phyloP scores from a whole-genome alignment of 1,140 invertebrate species.

The Battus philenor region DNA sequence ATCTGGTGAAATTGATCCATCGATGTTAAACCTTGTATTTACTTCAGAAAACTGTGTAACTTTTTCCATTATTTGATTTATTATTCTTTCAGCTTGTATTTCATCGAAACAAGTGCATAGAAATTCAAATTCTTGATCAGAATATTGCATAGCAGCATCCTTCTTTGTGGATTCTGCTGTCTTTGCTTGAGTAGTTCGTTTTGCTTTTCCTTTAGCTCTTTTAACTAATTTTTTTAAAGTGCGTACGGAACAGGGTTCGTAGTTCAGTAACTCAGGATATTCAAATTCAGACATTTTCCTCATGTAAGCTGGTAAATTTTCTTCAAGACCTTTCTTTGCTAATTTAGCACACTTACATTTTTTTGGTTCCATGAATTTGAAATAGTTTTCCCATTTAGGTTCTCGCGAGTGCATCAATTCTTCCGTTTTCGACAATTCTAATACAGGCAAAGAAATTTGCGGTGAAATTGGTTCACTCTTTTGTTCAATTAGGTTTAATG shows the following conservation, averaged over 20 bases:
- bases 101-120: slow-evolving; percentile 52
- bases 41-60: slow-evolving; percentile 14
- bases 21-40: slow-evolving; percentile 24
- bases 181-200: slow-evolving; percentile 10
- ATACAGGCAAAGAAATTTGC: neutral
- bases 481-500: neutral
- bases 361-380: slow-evolving; percentile 38
- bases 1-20: slow-evolving; percentile 25
- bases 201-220: slow-evolving; percentile 28
- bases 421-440: slow-evolving; percentile 18
- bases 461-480: neutral
- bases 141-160: slow-evolving; percentile 42
- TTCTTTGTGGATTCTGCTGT: slow-evolving; percentile 29
- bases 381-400: slow-evolving; percentile 55
- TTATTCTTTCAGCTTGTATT: slow-evolving; percentile 34
- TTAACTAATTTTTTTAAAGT: slow-evolving; percentile 44
- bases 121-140: slow-evolving; percentile 43
- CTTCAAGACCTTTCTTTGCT: slow-evolving; percentile 49
- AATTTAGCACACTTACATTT: slow-evolving; percentile 43
- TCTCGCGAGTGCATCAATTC: slow-evolving; percentile 41
- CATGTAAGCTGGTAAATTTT: slow-evolving; percentile 60
- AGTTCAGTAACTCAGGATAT: slow-evolving; percentile 39
- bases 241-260: slow-evolving; percentile 41
- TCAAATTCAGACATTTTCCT: slow-evolving; percentile 45
- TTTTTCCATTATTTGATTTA: slow-evolving; percentile 22